Base-by-base conservation (phyloP, 1,140 invertebrate genomes). In the Drosophila paulistorum region DNA sequence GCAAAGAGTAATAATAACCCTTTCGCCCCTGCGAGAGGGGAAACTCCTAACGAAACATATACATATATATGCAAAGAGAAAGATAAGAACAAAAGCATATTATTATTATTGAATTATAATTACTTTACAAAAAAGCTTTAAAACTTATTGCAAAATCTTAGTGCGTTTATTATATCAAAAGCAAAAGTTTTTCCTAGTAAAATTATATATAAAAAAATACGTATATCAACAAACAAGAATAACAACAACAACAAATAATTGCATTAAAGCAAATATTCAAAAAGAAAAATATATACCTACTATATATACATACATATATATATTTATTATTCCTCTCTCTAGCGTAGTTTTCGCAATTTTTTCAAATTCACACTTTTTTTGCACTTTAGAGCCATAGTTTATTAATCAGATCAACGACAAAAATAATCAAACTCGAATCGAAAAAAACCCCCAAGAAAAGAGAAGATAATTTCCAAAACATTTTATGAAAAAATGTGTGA, bases 71-170 rank as follows among this genome's bases (percentile, higher is more conserved):
- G 35, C 20, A 45, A 17, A 54, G 59, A 48, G 42, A 59, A 74
- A 66, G 79, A 54, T 51, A 74, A 68, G 79, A 65, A 71, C 60
- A 68, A 77, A 74, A 41, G 61, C 63, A 79, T 82, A 85, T 85
- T 62, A 51, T 77, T 65, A 62, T 65, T 63, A 77, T 77, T 20
- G 59, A 77, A 86, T 82, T 86, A 86, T 79, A 77, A 87, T 82
- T 86, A 86, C 84, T 89, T 89, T 74, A 30, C 30, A 30, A 30
- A 83, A 87, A 58, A 79, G 83, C 84, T 84, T 87, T 87, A 89
- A 87, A 87, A 77, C 77, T 77, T 77, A 77, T 67, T 69, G 75
- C 74, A 77, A 67, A 51, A 77, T 48, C 70, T 87, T 87, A 87
- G 84, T 83, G 77, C 68, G 84, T 87, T 87, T 80, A 85, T 81